Evolutionary conservation across 2,888 invertebrate species (phyloP).

Genomic region (Bhutanitis thaidina): DNA sequence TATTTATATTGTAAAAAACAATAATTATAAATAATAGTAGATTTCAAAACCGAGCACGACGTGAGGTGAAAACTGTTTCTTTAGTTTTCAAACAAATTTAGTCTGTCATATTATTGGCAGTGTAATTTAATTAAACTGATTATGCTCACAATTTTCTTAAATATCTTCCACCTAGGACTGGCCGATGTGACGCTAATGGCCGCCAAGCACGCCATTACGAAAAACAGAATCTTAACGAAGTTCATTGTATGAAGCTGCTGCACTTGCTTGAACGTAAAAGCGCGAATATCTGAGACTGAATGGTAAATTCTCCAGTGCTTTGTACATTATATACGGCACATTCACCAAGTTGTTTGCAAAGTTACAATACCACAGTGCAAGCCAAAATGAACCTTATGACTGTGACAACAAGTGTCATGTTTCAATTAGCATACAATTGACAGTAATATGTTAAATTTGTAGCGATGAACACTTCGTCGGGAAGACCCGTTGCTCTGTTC

Average conservation of each 20-base stretch:
- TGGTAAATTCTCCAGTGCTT: not conserved
- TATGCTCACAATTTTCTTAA: constrained; percentile 49
- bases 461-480: constrained; percentile 4
- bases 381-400: not conserved
- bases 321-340: not conserved
- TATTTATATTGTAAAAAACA: too few species aligned
- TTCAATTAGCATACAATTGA: not conserved
- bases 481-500: not conserved
- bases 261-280: not conserved
- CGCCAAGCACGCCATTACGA: constrained; percentile 40
- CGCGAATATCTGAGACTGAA: not conserved
- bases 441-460: not conserved
- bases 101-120: too few species aligned
- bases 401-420: too few species aligned
- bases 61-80: too few species aligned
- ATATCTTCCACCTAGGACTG: constrained; percentile 44
- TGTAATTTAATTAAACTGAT: too few species aligned
- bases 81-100: too few species aligned
- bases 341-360: not conserved
- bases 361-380: not conserved
- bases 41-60: too few species aligned
- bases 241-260: not conserved
- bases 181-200: constrained; percentile 35
- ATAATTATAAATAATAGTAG: too few species aligned
- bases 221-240: constrained; percentile 40